Conservation (phyloP, 2,113 vertebrate species). For the Dasypus novemcinctus region DNA sequence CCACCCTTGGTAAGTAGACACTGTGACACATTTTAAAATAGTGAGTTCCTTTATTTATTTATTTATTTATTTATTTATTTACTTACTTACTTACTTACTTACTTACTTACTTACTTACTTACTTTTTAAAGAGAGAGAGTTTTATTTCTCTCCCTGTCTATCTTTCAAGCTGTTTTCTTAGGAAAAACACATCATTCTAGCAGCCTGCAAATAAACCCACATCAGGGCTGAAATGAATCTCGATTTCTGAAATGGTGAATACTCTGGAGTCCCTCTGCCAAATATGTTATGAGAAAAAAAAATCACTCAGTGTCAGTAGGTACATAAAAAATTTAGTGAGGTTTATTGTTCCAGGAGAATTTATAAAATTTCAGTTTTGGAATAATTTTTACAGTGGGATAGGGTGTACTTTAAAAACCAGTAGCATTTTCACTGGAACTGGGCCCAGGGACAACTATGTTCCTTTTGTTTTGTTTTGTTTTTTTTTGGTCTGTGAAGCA, state of each 20-base stretch:
- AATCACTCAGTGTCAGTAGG: neutral
- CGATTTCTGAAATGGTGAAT: slow-evolving; percentile 23
- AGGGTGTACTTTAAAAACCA: neutral
- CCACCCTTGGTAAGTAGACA: neutral
- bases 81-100: no score
- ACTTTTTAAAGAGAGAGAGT: neutral
- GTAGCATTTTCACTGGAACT: neutral
- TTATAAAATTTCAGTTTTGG: neutral
- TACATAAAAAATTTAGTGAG: neutral
- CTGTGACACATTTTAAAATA: neutral
- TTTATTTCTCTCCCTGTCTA: neutral
- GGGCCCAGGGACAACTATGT: neutral
- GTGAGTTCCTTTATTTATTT: no score
- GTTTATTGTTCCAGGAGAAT: neutral
- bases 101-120: no score
- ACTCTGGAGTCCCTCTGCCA: neutral
- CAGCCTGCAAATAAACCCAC: neutral
- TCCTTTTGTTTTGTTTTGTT: neutral
- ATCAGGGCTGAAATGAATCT: neutral
- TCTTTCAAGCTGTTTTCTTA: slow-evolving; percentile 23
- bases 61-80: neutral
- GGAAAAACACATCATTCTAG: slow-evolving; percentile 20
- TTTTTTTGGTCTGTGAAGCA: neutral
- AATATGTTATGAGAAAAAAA: slow-evolving; percentile 36
- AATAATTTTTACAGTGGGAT: neutral